Percentiles rank a stretch among this genome's conserved stretches.
Conservation (phyloP, 1,140 invertebrate genomes). For the Ganaspis sp. region DNA sequence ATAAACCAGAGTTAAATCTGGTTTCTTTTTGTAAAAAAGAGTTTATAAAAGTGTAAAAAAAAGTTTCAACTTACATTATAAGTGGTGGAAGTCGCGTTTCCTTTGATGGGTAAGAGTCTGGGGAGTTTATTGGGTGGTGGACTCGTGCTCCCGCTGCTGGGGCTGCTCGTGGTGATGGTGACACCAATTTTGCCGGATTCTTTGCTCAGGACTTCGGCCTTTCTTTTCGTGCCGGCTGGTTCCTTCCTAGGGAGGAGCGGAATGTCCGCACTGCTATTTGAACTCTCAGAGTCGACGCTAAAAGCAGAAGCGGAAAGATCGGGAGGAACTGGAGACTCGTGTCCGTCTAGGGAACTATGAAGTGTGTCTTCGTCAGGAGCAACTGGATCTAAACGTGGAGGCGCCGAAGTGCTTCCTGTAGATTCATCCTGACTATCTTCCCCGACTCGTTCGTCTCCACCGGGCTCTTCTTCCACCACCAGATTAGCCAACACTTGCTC, state of each 20-base stretch:
- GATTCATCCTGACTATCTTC: slow-evolving; percentile 74
- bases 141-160: slow-evolving; percentile 78
- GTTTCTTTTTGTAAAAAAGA: too few relatives aligned
- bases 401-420: slow-evolving; percentile 60
- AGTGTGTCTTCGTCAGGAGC: slow-evolving; percentile 76
- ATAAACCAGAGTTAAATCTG: too few relatives aligned
- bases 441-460: slow-evolving; percentile 72
- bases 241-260: slow-evolving; percentile 75
- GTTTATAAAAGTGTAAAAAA: too few relatives aligned
- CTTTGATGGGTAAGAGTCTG: slow-evolving; percentile 69
- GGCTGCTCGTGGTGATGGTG: slow-evolving; percentile 87
- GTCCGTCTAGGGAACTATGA: slow-evolving; percentile 73
- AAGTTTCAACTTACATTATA: slow-evolving; percentile 65
- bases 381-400: slow-evolving; percentile 66
- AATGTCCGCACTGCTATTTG: slow-evolving; percentile 77
- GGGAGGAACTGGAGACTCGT: slow-evolving; percentile 68
- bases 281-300: slow-evolving; percentile 79
- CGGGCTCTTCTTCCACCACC: slow-evolving; percentile 73
- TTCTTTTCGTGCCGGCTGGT: slow-evolving; percentile 83
- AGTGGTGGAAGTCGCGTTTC: slow-evolving; percentile 64
- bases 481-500: slow-evolving; percentile 72
- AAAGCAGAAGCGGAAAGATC: slow-evolving; percentile 69
- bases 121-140: slow-evolving; percentile 78
- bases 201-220: slow-evolving; percentile 88
- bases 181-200: slow-evolving; percentile 93